Base-by-base conservation (phyloP, 2,888 invertebrate genomes). In the Mesorhabditis spiculigera region DNA sequence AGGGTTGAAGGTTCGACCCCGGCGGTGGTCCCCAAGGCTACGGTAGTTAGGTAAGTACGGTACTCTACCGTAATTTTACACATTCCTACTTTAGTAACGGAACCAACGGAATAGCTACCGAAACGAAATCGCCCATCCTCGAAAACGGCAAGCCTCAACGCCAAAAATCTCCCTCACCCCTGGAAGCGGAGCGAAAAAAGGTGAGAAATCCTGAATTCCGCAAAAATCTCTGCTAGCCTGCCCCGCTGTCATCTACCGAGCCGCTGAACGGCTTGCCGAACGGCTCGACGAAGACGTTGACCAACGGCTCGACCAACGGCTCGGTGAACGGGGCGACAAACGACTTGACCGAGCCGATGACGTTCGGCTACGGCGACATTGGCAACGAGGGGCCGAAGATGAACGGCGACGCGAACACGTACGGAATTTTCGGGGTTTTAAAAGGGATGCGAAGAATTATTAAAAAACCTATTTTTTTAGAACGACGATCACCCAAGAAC, bases 141-240 rank as follows among this genome's bases (percentile, higher is more conserved):
- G 28, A 4, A 10, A 5, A 66, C 45, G 68, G 13, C 75, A 75
- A 45, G 72, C 74, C 16, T 70, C 73, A 4, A 65, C 66, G 4
- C 71, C 71, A 10, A 68, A 69, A 16, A 73, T 75, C 6, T 75
- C 77, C n/a, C 73, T 75, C 4, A 28, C 28, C 28, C 28, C 28
- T 28, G 28, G 28, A 28, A 3, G 28, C 3, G 28, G 28, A 28
- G 3, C 28, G 28, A 28, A 28, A 28, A 28, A 28, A 28, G 28
- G 28, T 28, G 28, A 28, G 28, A 1, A 28, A 28, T 28, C 28
- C 28, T 28, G 28, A 28, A 1, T 28, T 28, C 28, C 28, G 28
- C 28, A 28, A 1, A 28, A 28, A 28, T 28, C 28, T 28, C 28
- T 28, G 28, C 28, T 28, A 28, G 28, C 28, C 28, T 28, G 28